A percentile compares a stretch with the other conserved stretches of the same genome.
phyloP scores from a whole-genome alignment of 1,140 invertebrate genomes.

The Lepidostoma basale region DNA sequence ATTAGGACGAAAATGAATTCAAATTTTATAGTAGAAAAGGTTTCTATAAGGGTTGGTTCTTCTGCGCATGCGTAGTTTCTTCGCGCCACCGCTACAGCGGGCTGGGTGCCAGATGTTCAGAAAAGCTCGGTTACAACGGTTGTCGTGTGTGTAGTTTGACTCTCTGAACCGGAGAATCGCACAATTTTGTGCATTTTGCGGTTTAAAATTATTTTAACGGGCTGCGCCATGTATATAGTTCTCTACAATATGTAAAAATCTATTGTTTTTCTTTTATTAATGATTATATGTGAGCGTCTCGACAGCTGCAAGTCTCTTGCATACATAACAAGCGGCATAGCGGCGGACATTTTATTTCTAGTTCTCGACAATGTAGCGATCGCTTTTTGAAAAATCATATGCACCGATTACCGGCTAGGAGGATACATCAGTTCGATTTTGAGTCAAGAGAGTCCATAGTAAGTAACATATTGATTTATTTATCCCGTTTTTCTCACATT shows the following conservation, averaged over 20 bases:
- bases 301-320: slow-evolving; percentile 62
- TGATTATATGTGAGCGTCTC: slow-evolving; percentile 51
- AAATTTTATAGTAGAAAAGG: background rate
- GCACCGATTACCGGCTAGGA: slow-evolving; percentile 15
- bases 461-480: slow-evolving; percentile 18
- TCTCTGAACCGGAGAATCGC: slow-evolving; percentile 22
- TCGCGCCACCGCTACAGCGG: slow-evolving; percentile 60
- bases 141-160: slow-evolving; percentile 25
- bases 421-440: slow-evolving; percentile 13
- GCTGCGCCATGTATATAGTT: slow-evolving; percentile 12
- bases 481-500: slow-evolving; percentile 9
- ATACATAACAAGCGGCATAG: slow-evolving; percentile 56
- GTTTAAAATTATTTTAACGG: slow-evolving; percentile 7
- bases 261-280: slow-evolving; percentile 21
- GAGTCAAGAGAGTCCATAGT: slow-evolving; percentile 17
- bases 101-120: slow-evolving; percentile 57
- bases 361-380: slow-evolving; percentile 63
- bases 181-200: slow-evolving; percentile 17
- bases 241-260: slow-evolving; percentile 2
- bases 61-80: slow-evolving; percentile 60
- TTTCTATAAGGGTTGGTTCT: slow-evolving; percentile 25
- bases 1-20: background rate
- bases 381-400: slow-evolving; percentile 49
- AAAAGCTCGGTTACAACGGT: slow-evolving; percentile 59
- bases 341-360: slow-evolving; percentile 65